Evolutionary conservation across 2,797 vertebrate species (phyloP).

Genomic region (Otus scops): DNA sequence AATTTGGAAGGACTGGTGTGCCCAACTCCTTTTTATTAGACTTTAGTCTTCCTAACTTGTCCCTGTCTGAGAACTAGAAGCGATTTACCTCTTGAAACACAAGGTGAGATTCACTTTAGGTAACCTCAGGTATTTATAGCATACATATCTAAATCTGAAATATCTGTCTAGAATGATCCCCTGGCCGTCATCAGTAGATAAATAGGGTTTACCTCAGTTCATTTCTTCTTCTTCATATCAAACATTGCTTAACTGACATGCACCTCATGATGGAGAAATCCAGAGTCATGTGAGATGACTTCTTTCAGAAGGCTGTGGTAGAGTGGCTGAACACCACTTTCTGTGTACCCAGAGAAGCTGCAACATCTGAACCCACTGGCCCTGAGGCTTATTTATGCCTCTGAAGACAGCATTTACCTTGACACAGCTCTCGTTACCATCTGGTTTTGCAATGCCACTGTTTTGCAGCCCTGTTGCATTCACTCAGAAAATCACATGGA

Average conservation of each 20-base stretch:
- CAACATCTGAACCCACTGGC: fast-evolving
- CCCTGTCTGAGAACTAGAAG: not conserved
- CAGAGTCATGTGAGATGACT: not conserved
- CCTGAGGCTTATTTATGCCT: not conserved
- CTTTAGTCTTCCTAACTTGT: not conserved
- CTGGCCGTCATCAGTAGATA: not conserved
- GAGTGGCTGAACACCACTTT: not conserved
- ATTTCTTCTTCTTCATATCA: not conserved
- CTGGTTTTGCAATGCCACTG: not conserved
- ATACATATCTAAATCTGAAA: not conserved
- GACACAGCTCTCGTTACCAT: not conserved
- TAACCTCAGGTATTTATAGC: not conserved
- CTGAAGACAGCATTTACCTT: not conserved
- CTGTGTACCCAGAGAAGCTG: not conserved
- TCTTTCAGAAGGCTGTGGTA: not conserved
- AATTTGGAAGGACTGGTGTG: not conserved
- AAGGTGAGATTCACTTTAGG: not conserved
- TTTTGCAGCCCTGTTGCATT: not conserved
- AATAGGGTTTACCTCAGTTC: not conserved
- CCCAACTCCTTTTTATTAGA: not conserved
- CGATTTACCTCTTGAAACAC: not conserved
- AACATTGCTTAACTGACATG: not conserved
- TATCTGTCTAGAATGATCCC: not conserved
- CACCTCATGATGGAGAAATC: not conserved
- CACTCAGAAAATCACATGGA: not conserved